These are phyloP conservation scores for Taurulus bubalis DNA, from an alignment of 2,113 vertebrate species.

Conservation along the genomic window DNA sequence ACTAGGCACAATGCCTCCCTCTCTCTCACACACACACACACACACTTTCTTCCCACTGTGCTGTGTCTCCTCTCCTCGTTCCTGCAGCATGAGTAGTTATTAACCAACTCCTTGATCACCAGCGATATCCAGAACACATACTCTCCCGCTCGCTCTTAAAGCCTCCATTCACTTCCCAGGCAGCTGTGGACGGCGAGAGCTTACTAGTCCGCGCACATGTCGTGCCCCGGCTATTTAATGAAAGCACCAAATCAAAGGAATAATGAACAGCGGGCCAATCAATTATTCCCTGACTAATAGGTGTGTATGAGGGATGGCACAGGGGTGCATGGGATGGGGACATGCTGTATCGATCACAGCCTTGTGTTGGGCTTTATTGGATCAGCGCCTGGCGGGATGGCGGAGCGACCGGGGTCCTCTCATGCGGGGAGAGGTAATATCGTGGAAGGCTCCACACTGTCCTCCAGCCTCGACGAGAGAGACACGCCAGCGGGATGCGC, in stretches of 20 bases:
- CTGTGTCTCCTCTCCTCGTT: slow-evolving; percentile 35
- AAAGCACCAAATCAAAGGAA: slow-evolving; percentile 74
- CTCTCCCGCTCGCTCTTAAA: slow-evolving; percentile 47
- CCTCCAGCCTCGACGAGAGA: slow-evolving; percentile 46
- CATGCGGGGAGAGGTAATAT: slow-evolving; percentile 74
- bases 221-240: slow-evolving; percentile 58
- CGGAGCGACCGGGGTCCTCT: slow-evolving; percentile 53
- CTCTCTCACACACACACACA: not conserved
- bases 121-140: slow-evolving; percentile 62
- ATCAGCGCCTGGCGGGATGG: slow-evolving; percentile 63
- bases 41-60: slow-evolving; percentile 30
- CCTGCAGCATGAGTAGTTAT: slow-evolving; percentile 40
- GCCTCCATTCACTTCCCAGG: slow-evolving; percentile 50
- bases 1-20: slow-evolving; percentile 43
- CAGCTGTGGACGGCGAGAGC: slow-evolving; percentile 52
- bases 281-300: slow-evolving; percentile 76
- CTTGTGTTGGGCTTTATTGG: slow-evolving; percentile 68
- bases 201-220: slow-evolving; percentile 57
- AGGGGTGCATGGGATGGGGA: slow-evolving; percentile 42
- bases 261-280: slow-evolving; percentile 74
- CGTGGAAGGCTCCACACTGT: slow-evolving; percentile 60
- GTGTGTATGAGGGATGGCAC: slow-evolving; percentile 54
- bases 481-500: slow-evolving; percentile 56
- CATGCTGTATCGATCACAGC: slow-evolving; percentile 70
- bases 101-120: slow-evolving; percentile 60